Evolutionary conservation across 2,113 vertebrate genomes (phyloP).

Genomic region (Embiotoca jacksoni): DNA sequence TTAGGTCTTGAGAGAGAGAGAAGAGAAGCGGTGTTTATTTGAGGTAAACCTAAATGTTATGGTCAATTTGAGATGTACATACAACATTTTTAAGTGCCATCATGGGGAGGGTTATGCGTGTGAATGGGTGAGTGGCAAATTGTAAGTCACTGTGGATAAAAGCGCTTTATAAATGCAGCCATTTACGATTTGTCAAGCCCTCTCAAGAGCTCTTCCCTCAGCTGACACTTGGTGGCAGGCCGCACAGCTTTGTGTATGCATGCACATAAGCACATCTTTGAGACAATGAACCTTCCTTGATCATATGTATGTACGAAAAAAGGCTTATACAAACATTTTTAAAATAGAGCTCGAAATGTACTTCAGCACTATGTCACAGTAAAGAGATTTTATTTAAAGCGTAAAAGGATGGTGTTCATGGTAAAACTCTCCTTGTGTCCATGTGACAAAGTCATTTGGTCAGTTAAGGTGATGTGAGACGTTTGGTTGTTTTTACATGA

Average conservation of each 20-base stretch:
- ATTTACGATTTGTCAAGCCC: background rate
- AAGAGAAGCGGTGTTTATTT: background rate
- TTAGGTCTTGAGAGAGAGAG: background rate
- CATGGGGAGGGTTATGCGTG: background rate
- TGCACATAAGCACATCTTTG: no score
- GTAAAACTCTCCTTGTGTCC: no score
- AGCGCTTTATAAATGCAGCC: slow-evolving; percentile 4
- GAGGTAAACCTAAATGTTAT: background rate
- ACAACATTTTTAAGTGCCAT: slow-evolving; percentile 6
- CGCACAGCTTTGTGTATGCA: background rate
- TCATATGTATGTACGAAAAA: background rate
- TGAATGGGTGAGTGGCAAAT: background rate
- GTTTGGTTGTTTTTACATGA: no score
- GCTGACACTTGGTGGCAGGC: background rate
- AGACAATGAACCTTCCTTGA: background rate
- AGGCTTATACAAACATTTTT: no score
- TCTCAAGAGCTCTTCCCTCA: background rate
- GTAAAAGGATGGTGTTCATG: no score
- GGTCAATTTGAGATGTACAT: background rate
- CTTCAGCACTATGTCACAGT: no score
- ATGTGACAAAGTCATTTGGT: no score
- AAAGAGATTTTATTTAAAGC: no score
- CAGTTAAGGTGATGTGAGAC: no score
- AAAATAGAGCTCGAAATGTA: no score
- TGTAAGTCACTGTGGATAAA: background rate